Evolutionary conservation across 2,113 vertebrate genomes (phyloP), one percentile per base, ranked within the genome.

Genomic region (Agapornis roseicollis): DNA sequence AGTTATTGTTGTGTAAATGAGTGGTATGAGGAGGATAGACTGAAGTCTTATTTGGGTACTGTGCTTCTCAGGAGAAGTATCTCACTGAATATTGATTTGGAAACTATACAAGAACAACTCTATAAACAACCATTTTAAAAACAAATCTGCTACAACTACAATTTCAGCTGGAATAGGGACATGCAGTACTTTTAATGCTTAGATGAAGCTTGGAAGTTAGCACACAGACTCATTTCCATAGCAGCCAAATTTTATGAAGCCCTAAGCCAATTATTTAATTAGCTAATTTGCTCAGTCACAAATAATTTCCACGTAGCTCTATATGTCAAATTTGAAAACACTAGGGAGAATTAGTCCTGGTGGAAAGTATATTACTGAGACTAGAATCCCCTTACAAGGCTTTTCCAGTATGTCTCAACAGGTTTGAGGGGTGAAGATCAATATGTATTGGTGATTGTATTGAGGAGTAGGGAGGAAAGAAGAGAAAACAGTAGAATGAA

Each of bases 241-340:
- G 88, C 88, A 95, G 89, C 88, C 93, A 96, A 96, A 94, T 94
- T 96, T 96, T 88, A 94, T 91, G 89, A 94, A 96, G 82, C 91
- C 82, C 60, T 96, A 96, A 96, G 93, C 93, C 96, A 97, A 96
- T 97, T 96, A 96, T 95, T 95, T 96, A 95, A 96, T 97, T 96
- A 96, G 94, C 82, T 94, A 96, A 96, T 97, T 97, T 90, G 29
- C 64, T 95, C 93, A 96, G 85, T 97, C 94, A 96, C 91, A 96
- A 96, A 96, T 95, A 96, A 96, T 97, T 97, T 91, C 42, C 85
- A 90, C 24, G 1, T 91, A 91, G 68, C 85, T 96, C 60, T 95
- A 89, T 96, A 96, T 91, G 88, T 95, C 94, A 95, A 69, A 94
- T 95, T 93, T 91, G 64, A 95, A 96, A 95, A 91, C 94, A 86